Evolutionary conservation across 1,140 invertebrate species (phyloP).

Genomic region (Streblospio benedicti): DNA sequence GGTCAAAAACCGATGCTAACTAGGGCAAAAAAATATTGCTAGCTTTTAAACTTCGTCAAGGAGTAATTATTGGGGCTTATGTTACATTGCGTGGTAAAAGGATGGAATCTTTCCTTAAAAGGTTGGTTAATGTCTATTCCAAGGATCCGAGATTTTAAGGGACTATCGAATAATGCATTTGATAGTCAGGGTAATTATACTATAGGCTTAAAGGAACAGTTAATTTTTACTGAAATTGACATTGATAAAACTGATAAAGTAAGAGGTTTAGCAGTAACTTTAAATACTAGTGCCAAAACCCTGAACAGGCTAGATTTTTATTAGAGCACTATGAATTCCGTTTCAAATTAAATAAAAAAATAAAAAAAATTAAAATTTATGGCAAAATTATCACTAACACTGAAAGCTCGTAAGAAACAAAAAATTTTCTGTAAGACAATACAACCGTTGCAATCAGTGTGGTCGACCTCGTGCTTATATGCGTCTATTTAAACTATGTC

Average conservation of each 20-base stretch:
- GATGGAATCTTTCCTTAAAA: constrained; percentile 15
- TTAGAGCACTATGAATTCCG: constrained; percentile 14
- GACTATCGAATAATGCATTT: constrained; percentile 16
- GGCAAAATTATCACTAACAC: too few species aligned
- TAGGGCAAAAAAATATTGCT: constrained; percentile 10
- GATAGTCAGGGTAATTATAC: constrained; percentile 19
- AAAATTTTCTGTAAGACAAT: neutral
- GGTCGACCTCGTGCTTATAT: constrained; percentile 13
- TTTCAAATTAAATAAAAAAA: constrained; percentile 12
- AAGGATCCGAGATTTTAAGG: constrained; percentile 19
- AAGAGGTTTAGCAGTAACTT: constrained; percentile 19
- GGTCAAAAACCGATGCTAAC: constrained; percentile 15
- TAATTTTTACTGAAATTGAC: constrained; percentile 23
- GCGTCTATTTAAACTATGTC: constrained; percentile 9
- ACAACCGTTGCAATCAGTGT: constrained; percentile 13
- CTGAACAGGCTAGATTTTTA: constrained; percentile 18
- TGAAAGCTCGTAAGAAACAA: constrained; percentile 14
- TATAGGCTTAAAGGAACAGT: constrained; percentile 17
- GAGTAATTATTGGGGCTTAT: constrained; percentile 3
- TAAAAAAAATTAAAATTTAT: constrained; percentile 1
- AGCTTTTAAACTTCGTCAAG: constrained; percentile 16
- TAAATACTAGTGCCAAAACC: constrained; percentile 22
- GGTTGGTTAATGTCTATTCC: constrained; percentile 15
- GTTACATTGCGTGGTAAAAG: constrained; percentile 10
- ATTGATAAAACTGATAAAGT: constrained; percentile 20